Evolutionary conservation across 2,888 invertebrate genomes (phyloP).

Genomic region (Pelosia muscerda): DNA sequence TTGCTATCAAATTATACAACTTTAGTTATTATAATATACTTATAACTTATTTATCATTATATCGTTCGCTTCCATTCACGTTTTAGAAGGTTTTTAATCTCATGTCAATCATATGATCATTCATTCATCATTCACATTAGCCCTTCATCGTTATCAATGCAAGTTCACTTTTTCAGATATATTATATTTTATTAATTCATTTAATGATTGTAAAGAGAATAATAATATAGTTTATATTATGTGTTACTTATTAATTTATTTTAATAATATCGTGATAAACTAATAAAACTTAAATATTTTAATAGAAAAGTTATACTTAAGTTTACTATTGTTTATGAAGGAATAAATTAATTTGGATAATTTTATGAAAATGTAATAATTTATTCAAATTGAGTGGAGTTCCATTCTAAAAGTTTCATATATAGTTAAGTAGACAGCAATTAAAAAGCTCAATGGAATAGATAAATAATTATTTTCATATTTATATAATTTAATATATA

Average conservation of each 20-base stretch:
- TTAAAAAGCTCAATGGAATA: slow-evolving; percentile 8
- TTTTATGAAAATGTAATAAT: slow-evolving; percentile 6
- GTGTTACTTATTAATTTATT: slow-evolving; percentile 17
- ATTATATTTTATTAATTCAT: not conserved
- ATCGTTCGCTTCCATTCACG: not conserved
- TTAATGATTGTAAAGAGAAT: slow-evolving; percentile 1
- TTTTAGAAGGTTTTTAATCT: no score
- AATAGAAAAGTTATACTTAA: slow-evolving; percentile 21
- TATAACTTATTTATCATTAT: no score
- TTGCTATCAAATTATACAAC: no score
- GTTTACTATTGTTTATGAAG: slow-evolving; percentile 3
- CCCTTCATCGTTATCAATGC: not conserved
- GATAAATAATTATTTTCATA: not conserved
- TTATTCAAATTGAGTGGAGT: slow-evolving; percentile 7
- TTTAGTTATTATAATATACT: no score
- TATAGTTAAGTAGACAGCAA: not conserved
- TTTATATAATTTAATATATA: slow-evolving; percentile 2
- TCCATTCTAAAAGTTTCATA: not conserved
- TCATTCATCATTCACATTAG: not conserved
- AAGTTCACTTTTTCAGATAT: not conserved
- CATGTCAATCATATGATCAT: no score
- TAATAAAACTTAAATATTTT: slow-evolving; percentile 22
- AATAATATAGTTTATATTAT: not conserved
- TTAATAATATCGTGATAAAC: slow-evolving; percentile 39
- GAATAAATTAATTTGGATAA: slow-evolving; percentile 12